Base-by-base conservation (phyloP, 2,113 vertebrate genomes). In the Parus major region DNA sequence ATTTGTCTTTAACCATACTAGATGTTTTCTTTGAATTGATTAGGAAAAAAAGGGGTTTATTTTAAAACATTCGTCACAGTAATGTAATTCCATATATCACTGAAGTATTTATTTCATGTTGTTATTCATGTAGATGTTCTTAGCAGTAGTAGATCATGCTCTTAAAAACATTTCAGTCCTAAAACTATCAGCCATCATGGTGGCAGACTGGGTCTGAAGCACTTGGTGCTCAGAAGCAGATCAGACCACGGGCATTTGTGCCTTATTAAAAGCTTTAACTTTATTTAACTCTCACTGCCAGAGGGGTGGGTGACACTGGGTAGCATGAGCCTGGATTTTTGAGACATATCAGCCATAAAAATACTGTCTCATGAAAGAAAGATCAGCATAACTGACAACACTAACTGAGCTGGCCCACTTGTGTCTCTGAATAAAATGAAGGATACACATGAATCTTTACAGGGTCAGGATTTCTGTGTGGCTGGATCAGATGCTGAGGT, bases 201-300 rank as follows among this genome's bases (percentile, higher is more conserved):
- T 61, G 52, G 55, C 56, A 77, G 41, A 56, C 27, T 52, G 47
- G 31, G 53, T 85, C 66, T 61, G 66, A 94, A 90, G 66, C 46
- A n/a, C 42, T 82, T 85, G 70, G 53, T 33, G 33, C 66, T 92
- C 6, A 1, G 55, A 73, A 93, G 71, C 68, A 81, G 80, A 68
- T 96, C 83, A 93, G n/a, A 64, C 52, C 73, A 33, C 4, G 9
- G 89, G 49, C 89, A 52, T 91, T 78, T 71, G 80, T 93, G 61
- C 69, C 44, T 91, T 96, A 68, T 68, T 89, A 84, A 88, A 93
- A 83, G 83, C 90, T 90, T 92, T 79, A 82, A 64, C 66, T 77
- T 56, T 2, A 1, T 84, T 83, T 89, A 69, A 72, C 63, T 72
- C 57, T 88, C 33, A 3, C 28, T 5, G 56, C 85, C 66, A 55